These are phyloP conservation scores for Oncopodura yosiiana DNA, from an alignment of 1,140 invertebrate species.

Conservation along the genomic window DNA sequence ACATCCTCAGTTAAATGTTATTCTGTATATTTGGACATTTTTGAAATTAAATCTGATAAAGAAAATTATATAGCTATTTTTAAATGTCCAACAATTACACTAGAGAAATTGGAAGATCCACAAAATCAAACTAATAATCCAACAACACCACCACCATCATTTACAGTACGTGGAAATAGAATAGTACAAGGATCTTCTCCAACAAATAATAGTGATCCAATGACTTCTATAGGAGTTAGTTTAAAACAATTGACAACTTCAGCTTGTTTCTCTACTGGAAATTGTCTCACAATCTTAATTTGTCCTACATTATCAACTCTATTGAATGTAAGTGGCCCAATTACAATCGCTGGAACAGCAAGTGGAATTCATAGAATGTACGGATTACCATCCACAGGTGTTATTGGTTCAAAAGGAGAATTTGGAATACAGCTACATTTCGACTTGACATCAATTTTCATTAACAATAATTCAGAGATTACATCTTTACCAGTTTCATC, in stretches of 20 bases:
- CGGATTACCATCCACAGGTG: too few relatives aligned
- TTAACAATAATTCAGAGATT: too few relatives aligned
- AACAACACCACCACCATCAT: neutral
- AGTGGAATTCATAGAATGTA: too few relatives aligned
- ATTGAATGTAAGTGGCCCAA: too few relatives aligned
- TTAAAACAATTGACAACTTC: neutral
- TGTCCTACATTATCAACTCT: conserved; percentile 3
- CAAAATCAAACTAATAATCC: neutral
- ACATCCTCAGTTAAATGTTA: too few relatives aligned
- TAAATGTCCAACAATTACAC: neutral
- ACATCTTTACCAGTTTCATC: too few relatives aligned
- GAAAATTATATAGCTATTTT: conserved; percentile 23
- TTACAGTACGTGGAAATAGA: conserved; percentile 33
- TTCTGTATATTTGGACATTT: conserved; percentile 1
- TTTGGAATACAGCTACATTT: too few relatives aligned
- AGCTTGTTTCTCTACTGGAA: neutral
- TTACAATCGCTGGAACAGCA: too few relatives aligned
- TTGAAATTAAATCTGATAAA: conserved; percentile 14
- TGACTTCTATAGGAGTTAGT: neutral
- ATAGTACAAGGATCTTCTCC: too few relatives aligned
- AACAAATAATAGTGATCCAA: too few relatives aligned
- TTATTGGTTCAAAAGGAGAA: too few relatives aligned
- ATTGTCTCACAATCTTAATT: neutral
- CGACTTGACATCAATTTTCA: too few relatives aligned
- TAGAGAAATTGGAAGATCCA: neutral